phyloP scores from a whole-genome alignment of 2,797 vertebrate species.

The Allobates femoralis region DNA sequence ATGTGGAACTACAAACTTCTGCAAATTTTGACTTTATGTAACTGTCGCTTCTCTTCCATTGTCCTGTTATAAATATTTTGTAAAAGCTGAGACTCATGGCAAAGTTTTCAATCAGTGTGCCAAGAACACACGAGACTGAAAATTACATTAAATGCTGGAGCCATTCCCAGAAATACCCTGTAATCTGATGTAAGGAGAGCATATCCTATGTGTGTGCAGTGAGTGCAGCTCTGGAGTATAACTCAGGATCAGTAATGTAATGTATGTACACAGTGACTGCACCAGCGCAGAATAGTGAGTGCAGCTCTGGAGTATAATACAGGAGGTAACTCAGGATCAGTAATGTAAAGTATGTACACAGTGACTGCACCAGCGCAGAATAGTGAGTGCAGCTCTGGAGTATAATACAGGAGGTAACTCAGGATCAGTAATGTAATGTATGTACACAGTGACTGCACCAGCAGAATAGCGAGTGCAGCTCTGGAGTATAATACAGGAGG shows the following conservation, averaged over 20 bases:
- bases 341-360: conserved; percentile 12
- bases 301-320: not conserved
- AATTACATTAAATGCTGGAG: no score
- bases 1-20: no score
- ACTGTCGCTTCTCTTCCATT: no score
- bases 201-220: not conserved
- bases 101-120: no score
- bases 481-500: conserved; percentile 3
- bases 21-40: no score
- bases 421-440: conserved; percentile 6
- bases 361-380: not conserved
- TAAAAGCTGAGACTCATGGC: no score
- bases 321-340: no score
- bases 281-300: not conserved
- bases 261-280: not conserved
- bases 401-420: no score
- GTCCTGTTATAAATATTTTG: no score
- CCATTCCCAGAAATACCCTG: no score
- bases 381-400: not conserved
- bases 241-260: conserved; percentile 2
- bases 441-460: not conserved
- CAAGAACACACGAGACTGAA: no score
- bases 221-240: conserved; percentile 1
- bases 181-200: no score
- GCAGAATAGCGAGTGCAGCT: not conserved